These are phyloP conservation scores for Ctenopoma kingsleyae DNA, from an alignment of 2,797 vertebrate species.

Conservation along the genomic window DNA sequence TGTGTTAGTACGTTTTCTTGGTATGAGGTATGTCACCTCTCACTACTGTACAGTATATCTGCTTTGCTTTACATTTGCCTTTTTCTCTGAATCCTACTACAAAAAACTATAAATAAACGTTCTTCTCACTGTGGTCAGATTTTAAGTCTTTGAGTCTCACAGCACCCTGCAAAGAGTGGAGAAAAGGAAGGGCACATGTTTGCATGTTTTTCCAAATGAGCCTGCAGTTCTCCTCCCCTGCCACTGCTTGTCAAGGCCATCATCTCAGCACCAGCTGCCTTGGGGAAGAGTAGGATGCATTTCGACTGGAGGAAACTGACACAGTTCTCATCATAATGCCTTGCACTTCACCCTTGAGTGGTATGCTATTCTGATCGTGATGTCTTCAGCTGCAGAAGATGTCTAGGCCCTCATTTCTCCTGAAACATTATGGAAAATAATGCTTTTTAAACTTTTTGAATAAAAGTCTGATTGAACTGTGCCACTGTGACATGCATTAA, in stretches of 20 bases:
- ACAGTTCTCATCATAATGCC: neutral
- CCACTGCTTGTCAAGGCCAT: neutral
- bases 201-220: constrained; percentile 1
- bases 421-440: neutral
- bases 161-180: neutral
- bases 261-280: neutral
- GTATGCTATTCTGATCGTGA: neutral
- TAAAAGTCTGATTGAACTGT: neutral
- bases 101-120: neutral
- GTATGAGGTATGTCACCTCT: neutral
- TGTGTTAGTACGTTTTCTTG: neutral
- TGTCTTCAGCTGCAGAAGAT: neutral
- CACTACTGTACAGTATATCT: neutral
- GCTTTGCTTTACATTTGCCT: neutral
- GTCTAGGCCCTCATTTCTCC: neutral
- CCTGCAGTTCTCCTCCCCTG: constrained; percentile 7
- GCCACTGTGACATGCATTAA: neutral
- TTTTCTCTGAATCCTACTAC: neutral
- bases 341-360: constrained; percentile 1
- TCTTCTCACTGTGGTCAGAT: neutral
- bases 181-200: neutral
- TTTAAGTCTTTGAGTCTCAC: neutral
- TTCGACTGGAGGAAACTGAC: constrained; percentile 8
- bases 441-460: neutral
- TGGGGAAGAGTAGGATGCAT: neutral